Conservation (phyloP, 2,888 invertebrate genomes). For the Phlogophora meticulosa region DNA sequence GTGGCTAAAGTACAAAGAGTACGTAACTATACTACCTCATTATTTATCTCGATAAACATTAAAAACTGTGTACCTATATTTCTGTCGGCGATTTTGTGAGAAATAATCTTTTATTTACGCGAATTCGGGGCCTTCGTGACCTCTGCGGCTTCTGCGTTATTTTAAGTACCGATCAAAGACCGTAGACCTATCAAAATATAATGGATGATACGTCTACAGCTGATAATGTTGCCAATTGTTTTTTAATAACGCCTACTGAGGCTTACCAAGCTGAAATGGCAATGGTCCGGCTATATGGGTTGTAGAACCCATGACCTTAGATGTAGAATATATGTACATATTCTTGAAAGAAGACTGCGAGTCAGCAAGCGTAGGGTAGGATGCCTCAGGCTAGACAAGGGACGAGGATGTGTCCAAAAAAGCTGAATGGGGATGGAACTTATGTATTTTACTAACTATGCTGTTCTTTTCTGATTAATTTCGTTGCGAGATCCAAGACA, state of each 20-base stretch:
- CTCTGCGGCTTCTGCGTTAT: slow-evolving; percentile 6
- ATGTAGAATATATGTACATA: neutral
- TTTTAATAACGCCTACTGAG: neutral
- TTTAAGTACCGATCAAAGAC: slow-evolving; percentile 12
- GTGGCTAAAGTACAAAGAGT: slow-evolving; percentile 3
- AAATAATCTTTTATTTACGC: slow-evolving; percentile 36
- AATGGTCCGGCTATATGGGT: too few species aligned
- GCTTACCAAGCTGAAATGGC: neutral
- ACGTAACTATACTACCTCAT: neutral
- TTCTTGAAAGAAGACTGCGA: neutral
- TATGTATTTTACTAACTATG: too few species aligned
- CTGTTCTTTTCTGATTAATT: too few species aligned
- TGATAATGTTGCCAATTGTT: slow-evolving; percentile 6
- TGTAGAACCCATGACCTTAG: neutral
- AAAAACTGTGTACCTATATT: slow-evolving; percentile 18
- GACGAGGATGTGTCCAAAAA: neutral
- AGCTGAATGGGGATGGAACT: too few species aligned
- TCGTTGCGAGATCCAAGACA: too few species aligned
- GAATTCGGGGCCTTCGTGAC: neutral
- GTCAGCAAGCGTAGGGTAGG: neutral
- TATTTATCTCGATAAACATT: slow-evolving; percentile 23
- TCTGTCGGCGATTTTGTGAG: neutral
- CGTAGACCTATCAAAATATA: neutral
- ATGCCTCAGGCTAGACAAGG: neutral
- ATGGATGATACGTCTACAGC: slow-evolving; percentile 14